Conservation (phyloP, 92 coral and sea anemone species). For the Porites divaricata region DNA sequence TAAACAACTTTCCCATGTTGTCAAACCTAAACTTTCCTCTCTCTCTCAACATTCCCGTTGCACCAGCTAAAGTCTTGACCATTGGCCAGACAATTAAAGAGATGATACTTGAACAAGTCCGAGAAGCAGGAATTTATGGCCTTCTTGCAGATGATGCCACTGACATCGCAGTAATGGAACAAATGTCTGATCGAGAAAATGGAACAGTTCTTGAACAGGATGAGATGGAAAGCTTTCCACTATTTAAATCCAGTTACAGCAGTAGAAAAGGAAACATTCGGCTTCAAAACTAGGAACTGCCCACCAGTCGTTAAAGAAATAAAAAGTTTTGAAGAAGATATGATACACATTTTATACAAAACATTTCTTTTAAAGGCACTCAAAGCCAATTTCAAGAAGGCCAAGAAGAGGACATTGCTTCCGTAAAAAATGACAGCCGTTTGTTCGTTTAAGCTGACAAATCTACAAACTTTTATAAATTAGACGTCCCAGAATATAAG, state of each 20-base stretch:
- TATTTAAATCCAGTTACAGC: no score
- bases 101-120: conserved; percentile 27
- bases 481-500: neutral
- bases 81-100: conserved; percentile 44
- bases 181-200: no score
- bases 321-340: no score
- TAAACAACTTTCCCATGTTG: no score
- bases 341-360: neutral
- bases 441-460: neutral
- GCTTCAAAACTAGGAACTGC: neutral
- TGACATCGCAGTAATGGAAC: conserved; percentile 42
- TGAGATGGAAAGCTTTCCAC: no score
- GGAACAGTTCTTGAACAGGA: no score
- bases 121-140: conserved; percentile 29
- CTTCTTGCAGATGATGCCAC: conserved; percentile 36
- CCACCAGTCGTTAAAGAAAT: neutral
- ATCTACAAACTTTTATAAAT: neutral
- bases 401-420: neutral
- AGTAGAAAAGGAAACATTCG: no score
- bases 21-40: no score
- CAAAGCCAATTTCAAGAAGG: no score
- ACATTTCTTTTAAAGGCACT: neutral
- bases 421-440: neutral
- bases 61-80: no score
- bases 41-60: no score